A percentile compares a stretch with the other conserved stretches of the same genome.
These are phyloP conservation scores for Clinocottus analis DNA, from an alignment of 2,113 vertebrate genomes.

Conservation along the genomic window DNA sequence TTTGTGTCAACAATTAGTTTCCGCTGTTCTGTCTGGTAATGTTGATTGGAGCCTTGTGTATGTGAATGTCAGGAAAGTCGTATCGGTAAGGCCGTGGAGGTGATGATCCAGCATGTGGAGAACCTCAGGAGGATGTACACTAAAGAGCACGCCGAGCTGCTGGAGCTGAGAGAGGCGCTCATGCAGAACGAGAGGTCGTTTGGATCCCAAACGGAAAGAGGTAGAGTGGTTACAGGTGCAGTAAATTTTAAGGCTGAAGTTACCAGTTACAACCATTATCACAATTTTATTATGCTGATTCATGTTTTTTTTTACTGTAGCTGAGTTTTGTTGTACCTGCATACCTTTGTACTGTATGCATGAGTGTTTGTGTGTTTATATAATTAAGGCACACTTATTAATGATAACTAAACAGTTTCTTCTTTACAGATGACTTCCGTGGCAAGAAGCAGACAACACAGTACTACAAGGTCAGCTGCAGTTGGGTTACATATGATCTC, in stretches of 20 bases:
- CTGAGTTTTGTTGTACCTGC: neutral
- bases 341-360: neutral
- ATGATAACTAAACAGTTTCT: neutral
- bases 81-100: slow-evolving; percentile 94
- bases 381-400: neutral
- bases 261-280: neutral
- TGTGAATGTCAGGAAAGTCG: slow-evolving; percentile 88
- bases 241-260: neutral
- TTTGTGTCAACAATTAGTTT: neutral
- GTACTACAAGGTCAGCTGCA: slow-evolving; percentile 77
- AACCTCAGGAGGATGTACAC: slow-evolving; percentile 94
- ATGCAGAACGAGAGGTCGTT: slow-evolving; percentile 90
- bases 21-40: neutral
- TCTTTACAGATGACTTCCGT: slow-evolving; percentile 86
- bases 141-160: slow-evolving; percentile 92
- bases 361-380: neutral
- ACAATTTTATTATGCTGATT: too few relatives aligned
- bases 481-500: neutral
- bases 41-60: neutral
- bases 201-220: slow-evolving; percentile 77
- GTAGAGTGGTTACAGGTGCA: slow-evolving; percentile 35
- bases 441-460: slow-evolving; percentile 86
- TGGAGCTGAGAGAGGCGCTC: slow-evolving; percentile 91
- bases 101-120: slow-evolving; percentile 98
- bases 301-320: neutral